Percentiles rank a stretch among this genome's conserved stretches.
Conservation (phyloP, 2,797 vertebrate species). For the Triplophysa bombifrons region DNA sequence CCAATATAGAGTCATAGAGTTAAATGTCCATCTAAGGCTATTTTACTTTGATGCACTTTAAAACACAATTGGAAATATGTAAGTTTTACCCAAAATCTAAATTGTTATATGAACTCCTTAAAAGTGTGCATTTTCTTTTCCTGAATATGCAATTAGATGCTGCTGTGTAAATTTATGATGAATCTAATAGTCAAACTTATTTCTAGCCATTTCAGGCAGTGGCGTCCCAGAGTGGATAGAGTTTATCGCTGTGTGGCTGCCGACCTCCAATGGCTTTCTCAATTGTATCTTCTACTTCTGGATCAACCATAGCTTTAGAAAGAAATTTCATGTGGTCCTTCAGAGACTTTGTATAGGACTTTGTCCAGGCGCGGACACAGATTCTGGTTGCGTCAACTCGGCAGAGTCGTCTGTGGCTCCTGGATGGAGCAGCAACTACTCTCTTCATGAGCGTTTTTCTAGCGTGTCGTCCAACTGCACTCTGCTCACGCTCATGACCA, state of each 20-base stretch:
- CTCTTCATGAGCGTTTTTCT: slow-evolving; percentile 74
- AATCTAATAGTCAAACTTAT: slow-evolving; percentile 1
- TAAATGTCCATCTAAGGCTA: too few relatives aligned
- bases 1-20: too few relatives aligned
- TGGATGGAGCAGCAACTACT: slow-evolving; percentile 67
- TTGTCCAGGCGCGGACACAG: slow-evolving; percentile 63
- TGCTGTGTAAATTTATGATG: slow-evolving; percentile 11
- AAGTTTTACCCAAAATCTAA: too few relatives aligned
- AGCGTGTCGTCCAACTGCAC: slow-evolving; percentile 83
- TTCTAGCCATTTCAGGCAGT: slow-evolving; percentile 75
- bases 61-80: too few relatives aligned
- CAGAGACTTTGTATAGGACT: slow-evolving; percentile 66
- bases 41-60: too few relatives aligned
- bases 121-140: neutral
- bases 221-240: slow-evolving; percentile 83
- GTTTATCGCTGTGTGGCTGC: slow-evolving; percentile 86
- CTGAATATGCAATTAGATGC: neutral
- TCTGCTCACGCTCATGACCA: slow-evolving; percentile 63
- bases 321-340: slow-evolving; percentile 76
- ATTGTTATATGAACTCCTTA: too few relatives aligned
- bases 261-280: slow-evolving; percentile 86
- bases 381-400: slow-evolving; percentile 47
- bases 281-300: slow-evolving; percentile 92
- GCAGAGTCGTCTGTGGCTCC: slow-evolving; percentile 58
- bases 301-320: slow-evolving; percentile 84